A percentile compares a stretch with the other conserved stretches of the same genome.
Conservation (phyloP, 2,888 invertebrate species). For the Phortica magna region DNA sequence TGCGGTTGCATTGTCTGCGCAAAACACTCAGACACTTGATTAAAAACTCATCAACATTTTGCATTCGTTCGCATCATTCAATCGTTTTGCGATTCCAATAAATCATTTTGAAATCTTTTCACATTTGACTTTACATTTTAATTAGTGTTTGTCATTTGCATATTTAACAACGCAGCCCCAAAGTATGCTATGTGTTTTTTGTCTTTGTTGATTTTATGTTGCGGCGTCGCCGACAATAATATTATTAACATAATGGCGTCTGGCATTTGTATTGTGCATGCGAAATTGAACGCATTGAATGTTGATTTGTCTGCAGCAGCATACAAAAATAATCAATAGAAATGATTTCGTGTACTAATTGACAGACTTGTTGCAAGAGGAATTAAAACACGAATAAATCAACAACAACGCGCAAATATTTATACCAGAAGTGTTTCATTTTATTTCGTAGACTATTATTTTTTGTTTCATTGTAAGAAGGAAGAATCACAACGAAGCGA, state of each 20-base stretch:
- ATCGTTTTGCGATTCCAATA: background rate
- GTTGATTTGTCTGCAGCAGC: too few species aligned
- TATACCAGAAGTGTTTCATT: too few species aligned
- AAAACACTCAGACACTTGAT: background rate
- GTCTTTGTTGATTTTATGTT: background rate
- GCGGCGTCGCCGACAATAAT: background rate
- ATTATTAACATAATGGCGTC: constrained; percentile 23
- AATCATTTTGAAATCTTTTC: background rate
- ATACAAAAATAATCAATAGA: constrained; percentile 17
- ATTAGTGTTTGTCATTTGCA: constrained; percentile 16
- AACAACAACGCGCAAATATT: background rate
- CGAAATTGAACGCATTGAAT: background rate
- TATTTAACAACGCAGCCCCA: background rate
- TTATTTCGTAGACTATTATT: background rate
- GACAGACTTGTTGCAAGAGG: background rate
- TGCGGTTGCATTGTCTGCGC: background rate
- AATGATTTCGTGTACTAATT: constrained; percentile 22
- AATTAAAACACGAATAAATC: background rate
- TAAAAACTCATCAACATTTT: background rate
- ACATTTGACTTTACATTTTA: background rate
- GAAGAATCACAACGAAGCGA: background rate
- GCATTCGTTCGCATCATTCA: background rate
- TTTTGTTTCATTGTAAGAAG: background rate
- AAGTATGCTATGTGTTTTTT: background rate
- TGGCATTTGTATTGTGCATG: constrained; percentile 2